Evolutionary conservation across 2,888 invertebrate species (phyloP).

Genomic region (Anticlea derivata): DNA sequence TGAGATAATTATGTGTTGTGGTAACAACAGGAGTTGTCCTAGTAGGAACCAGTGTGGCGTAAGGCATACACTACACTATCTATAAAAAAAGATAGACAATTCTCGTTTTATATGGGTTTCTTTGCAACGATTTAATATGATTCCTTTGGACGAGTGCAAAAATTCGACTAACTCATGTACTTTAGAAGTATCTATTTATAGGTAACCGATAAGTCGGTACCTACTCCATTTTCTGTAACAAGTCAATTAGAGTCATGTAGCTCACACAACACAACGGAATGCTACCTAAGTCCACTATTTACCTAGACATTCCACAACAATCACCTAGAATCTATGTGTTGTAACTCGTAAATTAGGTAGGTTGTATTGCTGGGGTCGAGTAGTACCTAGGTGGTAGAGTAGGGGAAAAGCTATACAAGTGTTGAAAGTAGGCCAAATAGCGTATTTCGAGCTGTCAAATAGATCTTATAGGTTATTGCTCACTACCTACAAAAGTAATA

Average conservation of each 20-base stretch:
- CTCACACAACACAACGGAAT: conserved; percentile 6
- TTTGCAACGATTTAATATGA: too few relatives aligned
- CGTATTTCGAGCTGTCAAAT: conserved; percentile 16
- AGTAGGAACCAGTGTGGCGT: too few relatives aligned
- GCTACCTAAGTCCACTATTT: conserved; percentile 14
- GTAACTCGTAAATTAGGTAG: conserved; percentile 17
- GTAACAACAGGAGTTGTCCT: too few relatives aligned
- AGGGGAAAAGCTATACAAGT: conserved; percentile 22
- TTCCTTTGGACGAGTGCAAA: too few relatives aligned
- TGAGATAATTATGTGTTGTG: too few relatives aligned
- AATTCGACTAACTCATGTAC: too few relatives aligned
- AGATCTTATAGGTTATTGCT: conserved; percentile 13
- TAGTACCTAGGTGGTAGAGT: background rate
- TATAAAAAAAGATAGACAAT: too few relatives aligned
- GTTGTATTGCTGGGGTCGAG: background rate
- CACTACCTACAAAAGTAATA: too few relatives aligned
- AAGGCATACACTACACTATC: too few relatives aligned
- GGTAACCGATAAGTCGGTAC: too few relatives aligned
- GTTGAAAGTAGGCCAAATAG: conserved; percentile 22
- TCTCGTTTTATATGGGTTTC: too few relatives aligned
- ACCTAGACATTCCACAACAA: conserved; percentile 27
- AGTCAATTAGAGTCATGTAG: conserved; percentile 25
- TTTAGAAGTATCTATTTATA: too few relatives aligned
- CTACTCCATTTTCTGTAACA: background rate
- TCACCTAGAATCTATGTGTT: conserved; percentile 21